Percentiles rank a stretch among this genome's conserved stretches.
Conservation (phyloP, 2,113 vertebrate species). For the Tupaia chinensis region DNA sequence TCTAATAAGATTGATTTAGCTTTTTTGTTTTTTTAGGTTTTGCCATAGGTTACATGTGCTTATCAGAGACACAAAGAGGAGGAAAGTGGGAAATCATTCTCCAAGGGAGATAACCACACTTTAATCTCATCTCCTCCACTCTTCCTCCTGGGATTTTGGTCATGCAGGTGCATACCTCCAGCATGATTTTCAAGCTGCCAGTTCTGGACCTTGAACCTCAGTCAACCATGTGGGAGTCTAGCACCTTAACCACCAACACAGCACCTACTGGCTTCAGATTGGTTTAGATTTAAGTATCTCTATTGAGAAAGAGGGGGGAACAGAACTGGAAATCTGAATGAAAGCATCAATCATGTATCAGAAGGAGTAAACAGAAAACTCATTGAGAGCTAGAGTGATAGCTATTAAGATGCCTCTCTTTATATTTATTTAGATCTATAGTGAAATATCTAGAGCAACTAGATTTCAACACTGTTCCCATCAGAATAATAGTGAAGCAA, state of each 20-base stretch:
- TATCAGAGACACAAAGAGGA: no score
- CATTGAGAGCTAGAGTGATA: neutral
- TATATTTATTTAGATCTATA: neutral
- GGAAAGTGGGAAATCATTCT: no score
- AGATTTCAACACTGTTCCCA: neutral
- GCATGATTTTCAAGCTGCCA: no score
- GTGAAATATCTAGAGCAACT: neutral
- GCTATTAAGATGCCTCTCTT: neutral
- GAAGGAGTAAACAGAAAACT: neutral
- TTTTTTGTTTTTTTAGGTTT: neutral
- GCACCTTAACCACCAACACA: no score
- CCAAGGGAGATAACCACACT: no score
- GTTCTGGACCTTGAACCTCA: no score
- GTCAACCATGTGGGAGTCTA: no score
- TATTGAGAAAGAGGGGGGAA: neutral
- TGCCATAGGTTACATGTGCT: no score
- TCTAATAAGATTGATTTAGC: neutral
- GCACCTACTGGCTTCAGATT: no score
- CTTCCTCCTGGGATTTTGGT: no score
- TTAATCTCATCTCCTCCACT: no score
- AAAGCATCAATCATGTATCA: neutral
- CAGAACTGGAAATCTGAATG: neutral
- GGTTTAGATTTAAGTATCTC: neutral
- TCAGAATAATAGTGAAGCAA: neutral
- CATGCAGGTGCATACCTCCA: no score